A percentile compares a stretch with the other conserved stretches of the same genome.
phyloP scores from a whole-genome alignment of 2,888 invertebrate species.

The Leucophenga maculata region DNA sequence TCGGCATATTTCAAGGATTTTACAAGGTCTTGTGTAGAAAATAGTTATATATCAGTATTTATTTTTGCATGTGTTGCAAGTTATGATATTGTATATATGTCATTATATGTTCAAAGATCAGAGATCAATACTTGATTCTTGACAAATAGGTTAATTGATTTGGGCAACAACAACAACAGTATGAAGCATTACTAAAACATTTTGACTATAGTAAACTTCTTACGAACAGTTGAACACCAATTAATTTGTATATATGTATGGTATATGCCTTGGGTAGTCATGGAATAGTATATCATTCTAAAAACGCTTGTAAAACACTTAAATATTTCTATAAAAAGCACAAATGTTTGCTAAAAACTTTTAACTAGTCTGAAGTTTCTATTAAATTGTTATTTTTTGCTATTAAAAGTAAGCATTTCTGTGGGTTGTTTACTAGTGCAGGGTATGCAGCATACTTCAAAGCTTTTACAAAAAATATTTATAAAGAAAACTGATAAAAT shows the following conservation, averaged over 20 bases:
- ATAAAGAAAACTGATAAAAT: neutral
- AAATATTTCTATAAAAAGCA: neutral
- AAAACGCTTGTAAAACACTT: slow-evolving; percentile 7
- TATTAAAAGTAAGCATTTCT: slow-evolving; percentile 21
- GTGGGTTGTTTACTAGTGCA: slow-evolving; percentile 40
- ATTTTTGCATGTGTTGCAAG: neutral
- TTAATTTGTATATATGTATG: too few species aligned
- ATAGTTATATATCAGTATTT: neutral
- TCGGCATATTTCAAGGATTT: slow-evolving; percentile 1
- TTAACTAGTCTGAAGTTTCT: neutral
- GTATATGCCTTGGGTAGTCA: neutral
- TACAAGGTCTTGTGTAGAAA: slow-evolving; percentile 20
- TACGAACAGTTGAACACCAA: too few species aligned
- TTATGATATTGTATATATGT: neutral
- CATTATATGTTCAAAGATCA: neutral
- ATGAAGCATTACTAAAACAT: too few species aligned
- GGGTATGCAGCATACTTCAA: neutral
- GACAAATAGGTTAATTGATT: too few species aligned
- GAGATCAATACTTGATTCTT: too few species aligned
- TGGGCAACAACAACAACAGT: too few species aligned
- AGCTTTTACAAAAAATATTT: slow-evolving; percentile 11
- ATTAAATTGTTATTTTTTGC: slow-evolving; percentile 22
- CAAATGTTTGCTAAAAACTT: neutral
- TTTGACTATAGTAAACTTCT: neutral
- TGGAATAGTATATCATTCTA: neutral